Evolutionary conservation across 2,113 vertebrate genomes (phyloP).

Genomic region (Pantherophis guttatus): DNA sequence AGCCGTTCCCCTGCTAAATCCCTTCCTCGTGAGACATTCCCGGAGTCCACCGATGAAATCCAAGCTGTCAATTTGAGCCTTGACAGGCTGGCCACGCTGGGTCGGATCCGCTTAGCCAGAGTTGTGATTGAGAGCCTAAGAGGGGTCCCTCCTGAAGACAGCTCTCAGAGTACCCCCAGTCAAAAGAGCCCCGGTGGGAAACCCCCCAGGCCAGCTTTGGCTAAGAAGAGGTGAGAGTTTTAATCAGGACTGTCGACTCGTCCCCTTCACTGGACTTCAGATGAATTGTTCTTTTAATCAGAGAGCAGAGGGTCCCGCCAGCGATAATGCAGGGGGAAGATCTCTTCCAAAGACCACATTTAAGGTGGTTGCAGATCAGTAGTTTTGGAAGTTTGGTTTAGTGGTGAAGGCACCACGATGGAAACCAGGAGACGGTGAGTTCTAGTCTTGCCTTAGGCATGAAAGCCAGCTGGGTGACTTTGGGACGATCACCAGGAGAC

Average conservation of each 20-base stretch:
- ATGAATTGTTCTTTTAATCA: neutral
- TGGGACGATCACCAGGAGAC: too few species aligned
- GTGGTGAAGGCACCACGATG: too few species aligned
- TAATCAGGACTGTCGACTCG: rapidly evolving
- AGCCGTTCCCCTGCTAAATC: constrained; percentile 35
- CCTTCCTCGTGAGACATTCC: neutral
- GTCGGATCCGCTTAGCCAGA: constrained; percentile 70
- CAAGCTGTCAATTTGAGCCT: constrained; percentile 53
- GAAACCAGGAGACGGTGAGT: neutral
- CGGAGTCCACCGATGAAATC: neutral
- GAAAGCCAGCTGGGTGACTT: too few species aligned
- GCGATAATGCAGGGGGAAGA: neutral
- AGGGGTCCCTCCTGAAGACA: constrained; percentile 56
- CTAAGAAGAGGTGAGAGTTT: constrained; percentile 76
- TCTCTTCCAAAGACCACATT: neutral
- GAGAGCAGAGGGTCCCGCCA: neutral
- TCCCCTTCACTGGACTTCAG: neutral
- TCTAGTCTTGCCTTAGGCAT: too few species aligned
- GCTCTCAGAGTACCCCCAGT: constrained; percentile 51
- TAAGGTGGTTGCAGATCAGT: neutral
- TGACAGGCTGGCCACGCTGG: constrained; percentile 76
- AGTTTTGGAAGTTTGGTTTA: too few species aligned
- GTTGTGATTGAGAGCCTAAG: constrained; percentile 78
- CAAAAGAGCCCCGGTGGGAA: constrained; percentile 69
- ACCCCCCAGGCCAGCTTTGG: constrained; percentile 66